Evolutionary conservation across 1,140 invertebrate species (phyloP).

Genomic region (Drosophila tristis): DNA sequence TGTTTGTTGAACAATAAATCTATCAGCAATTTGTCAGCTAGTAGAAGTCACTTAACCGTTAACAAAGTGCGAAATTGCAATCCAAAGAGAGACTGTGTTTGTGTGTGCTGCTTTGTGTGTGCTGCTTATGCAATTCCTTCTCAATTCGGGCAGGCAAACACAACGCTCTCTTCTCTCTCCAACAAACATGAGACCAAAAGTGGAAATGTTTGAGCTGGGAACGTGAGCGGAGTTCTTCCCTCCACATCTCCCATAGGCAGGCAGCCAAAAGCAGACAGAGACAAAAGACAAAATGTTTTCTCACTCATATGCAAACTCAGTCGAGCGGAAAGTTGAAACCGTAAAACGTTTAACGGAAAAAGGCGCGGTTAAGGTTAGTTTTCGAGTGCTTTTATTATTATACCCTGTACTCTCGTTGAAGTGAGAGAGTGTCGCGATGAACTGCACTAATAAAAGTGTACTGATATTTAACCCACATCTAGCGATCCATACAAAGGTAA

Average conservation of each 20-base stretch:
- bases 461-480: too few relatives aligned
- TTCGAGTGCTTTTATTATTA: constrained; percentile 14
- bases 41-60: constrained; percentile 57
- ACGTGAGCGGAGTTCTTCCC: constrained; percentile 12
- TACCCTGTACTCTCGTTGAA: too few relatives aligned
- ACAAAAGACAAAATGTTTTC: too few relatives aligned
- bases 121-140: constrained; percentile 31
- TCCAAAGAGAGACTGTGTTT: constrained; percentile 5
- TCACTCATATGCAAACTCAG: constrained; percentile 22
- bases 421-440: too few relatives aligned
- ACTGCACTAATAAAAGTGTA: too few relatives aligned
- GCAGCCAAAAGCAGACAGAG: background rate
- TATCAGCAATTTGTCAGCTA: constrained; percentile 72
- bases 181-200: constrained; percentile 22
- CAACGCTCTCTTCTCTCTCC: background rate
- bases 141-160: constrained; percentile 17
- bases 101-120: background rate
- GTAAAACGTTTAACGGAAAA: constrained; percentile 74
- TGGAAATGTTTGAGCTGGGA: constrained; percentile 28
- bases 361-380: constrained; percentile 68
- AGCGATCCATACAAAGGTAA: too few relatives aligned
- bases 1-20: constrained; percentile 34
- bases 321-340: constrained; percentile 58
- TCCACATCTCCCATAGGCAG: background rate
- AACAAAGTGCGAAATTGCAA: constrained; percentile 33